Evolutionary conservation across 1,140 invertebrate genomes (phyloP).

Genomic region (Centruroides vittatus): DNA sequence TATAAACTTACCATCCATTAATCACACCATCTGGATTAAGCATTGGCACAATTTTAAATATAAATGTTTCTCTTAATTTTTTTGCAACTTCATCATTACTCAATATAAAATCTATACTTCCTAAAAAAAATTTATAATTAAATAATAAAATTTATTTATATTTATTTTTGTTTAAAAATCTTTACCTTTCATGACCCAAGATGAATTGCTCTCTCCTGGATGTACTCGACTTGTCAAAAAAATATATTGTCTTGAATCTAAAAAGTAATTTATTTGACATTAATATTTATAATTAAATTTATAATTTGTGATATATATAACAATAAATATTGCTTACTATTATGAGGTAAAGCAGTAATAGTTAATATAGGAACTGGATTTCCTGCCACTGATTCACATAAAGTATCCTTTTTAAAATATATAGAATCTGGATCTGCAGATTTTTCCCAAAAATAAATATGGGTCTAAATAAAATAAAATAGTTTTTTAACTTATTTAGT

Average conservation of each 20-base stretch:
- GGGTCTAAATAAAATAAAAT: constrained; percentile 33
- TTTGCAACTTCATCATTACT: constrained; percentile 39
- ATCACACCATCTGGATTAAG: constrained; percentile 85
- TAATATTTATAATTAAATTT: too few relatives aligned
- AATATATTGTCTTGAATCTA: constrained; percentile 34
- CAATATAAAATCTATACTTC: constrained; percentile 50
- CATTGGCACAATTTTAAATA: constrained; percentile 86
- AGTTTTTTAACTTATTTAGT: background rate
- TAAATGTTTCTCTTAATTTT: constrained; percentile 63
- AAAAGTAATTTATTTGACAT: background rate
- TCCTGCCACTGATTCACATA: constrained; percentile 56
- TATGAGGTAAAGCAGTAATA: constrained; percentile 43
- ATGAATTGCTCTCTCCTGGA: constrained; percentile 83
- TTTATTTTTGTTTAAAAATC: background rate
- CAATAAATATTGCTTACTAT: constrained; percentile 4
- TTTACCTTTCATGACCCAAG: constrained; percentile 57
- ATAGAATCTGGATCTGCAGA: constrained; percentile 25
- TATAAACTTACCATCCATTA: constrained; percentile 57
- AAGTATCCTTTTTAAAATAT: constrained; percentile 43
- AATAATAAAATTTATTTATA: background rate
- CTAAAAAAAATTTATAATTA: constrained; percentile 21
- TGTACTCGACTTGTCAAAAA: constrained; percentile 83
- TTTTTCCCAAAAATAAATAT: constrained; percentile 46
- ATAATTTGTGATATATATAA: background rate
- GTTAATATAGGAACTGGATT: constrained; percentile 67